These are phyloP conservation scores for Loxodonta africana DNA, from an alignment of 2,113 vertebrate genomes.

Conservation along the genomic window DNA sequence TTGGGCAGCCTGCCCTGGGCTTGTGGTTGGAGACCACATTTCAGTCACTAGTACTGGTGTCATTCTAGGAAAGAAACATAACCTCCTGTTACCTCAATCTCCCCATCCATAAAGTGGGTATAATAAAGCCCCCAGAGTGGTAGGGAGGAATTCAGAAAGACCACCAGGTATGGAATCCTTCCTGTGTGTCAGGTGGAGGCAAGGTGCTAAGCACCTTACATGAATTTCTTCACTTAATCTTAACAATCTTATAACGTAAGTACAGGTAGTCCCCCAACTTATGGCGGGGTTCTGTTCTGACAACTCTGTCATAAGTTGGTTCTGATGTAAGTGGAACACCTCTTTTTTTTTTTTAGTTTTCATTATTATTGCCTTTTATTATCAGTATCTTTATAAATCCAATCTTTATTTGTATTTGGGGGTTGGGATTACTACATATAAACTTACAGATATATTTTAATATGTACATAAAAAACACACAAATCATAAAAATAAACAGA, in stretches of 20 bases:
- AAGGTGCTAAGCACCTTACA: not conserved
- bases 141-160: not conserved
- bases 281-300: no score
- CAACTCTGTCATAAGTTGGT: no score
- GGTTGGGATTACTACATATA: no score
- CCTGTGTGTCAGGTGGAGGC: not conserved
- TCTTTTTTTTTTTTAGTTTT: no score
- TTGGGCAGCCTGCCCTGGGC: not conserved
- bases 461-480: no score
- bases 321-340: no score
- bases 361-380: not conserved
- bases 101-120: not conserved
- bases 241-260: not conserved
- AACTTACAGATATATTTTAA: no score
- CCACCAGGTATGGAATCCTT: not conserved
- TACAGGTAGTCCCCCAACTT: no score
- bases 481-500: no score
- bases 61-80: not conserved
- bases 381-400: not conserved
- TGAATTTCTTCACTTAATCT: not conserved
- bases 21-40: not conserved
- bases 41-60: not conserved
- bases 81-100: not conserved
- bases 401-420: no score
- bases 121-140: no score